These are phyloP conservation scores for Excalfactoria chinensis DNA, from an alignment of 2,113 vertebrate genomes.

Conservation along the genomic window DNA sequence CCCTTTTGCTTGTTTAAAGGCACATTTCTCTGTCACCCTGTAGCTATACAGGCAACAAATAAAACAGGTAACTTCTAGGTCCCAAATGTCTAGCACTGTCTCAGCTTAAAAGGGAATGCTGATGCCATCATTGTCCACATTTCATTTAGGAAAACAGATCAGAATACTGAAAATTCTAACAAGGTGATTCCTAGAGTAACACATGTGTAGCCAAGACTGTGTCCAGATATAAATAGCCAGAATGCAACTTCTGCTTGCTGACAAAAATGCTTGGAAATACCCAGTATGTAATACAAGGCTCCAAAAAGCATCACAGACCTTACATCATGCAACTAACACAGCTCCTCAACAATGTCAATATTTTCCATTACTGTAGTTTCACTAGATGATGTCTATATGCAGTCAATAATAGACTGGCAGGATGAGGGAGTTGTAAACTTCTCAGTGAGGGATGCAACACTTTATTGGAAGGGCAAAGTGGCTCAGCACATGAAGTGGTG, in stretches of 20 bases:
- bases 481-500: not conserved
- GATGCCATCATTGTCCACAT: not conserved
- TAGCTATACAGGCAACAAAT: not conserved
- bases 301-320: not conserved
- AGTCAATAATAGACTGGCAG: not conserved
- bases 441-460: not conserved
- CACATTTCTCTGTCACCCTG: not conserved
- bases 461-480: not conserved
- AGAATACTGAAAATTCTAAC: not conserved
- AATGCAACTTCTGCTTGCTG: not conserved
- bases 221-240: not conserved
- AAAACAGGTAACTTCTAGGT: not conserved
- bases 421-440: not conserved
- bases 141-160: not conserved
- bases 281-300: not conserved
- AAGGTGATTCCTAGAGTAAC: not conserved
- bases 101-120: not conserved
- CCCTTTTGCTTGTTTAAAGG: not conserved
- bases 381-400: not conserved
- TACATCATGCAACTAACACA: fast-evolving
- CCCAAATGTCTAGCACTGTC: not conserved
- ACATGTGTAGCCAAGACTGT: not conserved
- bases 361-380: not conserved
- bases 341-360: not conserved
- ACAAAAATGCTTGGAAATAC: not conserved